phyloP scores from a whole-genome alignment of 23 tunicate genomes.

The Oikopleura dioica region DNA sequence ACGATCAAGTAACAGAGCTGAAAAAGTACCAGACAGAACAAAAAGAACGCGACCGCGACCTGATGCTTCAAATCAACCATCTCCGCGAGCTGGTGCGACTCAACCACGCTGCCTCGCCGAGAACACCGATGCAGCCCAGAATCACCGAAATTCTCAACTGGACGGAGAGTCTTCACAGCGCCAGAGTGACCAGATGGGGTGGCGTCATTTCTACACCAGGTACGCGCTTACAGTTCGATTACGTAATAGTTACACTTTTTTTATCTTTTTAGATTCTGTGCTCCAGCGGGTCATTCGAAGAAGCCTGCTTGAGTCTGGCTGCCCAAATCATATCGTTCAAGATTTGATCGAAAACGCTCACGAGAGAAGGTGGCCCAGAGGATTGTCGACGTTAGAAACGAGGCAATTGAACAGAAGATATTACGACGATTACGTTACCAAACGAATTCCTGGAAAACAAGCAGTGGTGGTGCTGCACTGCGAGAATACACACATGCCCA shows the following conservation, averaged over 20 bases:
- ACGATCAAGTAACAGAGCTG: not conserved
- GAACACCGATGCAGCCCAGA: constrained; percentile 7
- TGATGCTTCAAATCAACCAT: constrained; percentile 4
- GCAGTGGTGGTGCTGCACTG: constrained; percentile 22
- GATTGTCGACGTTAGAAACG: constrained; percentile 22
- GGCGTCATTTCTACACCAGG: constrained; percentile 27
- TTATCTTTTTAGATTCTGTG: constrained; percentile 10
- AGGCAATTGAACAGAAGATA: constrained; percentile 17
- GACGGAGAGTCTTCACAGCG: constrained; percentile 14
- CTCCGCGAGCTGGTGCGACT: not conserved
- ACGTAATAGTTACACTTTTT: not conserved
- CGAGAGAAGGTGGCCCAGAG: constrained; percentile 25
- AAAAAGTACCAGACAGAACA: not conserved
- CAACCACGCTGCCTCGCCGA: constrained; percentile 9
- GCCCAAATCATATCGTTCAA: constrained; percentile 21
- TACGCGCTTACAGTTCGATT: not conserved
- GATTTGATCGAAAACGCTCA: constrained; percentile 31
- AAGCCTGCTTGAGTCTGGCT: constrained; percentile 16
- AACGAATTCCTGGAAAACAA: constrained; percentile 26
- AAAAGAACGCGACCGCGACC: not conserved
- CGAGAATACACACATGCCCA: constrained; percentile 24
- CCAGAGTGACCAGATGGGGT: constrained; percentile 26
- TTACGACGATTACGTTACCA: constrained; percentile 23
- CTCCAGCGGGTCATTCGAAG: constrained; percentile 23
- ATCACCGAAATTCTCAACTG: constrained; percentile 17